These are phyloP conservation scores for Dendrocincla fuliginosa DNA, from an alignment of 2,797 vertebrate species.

Conservation along the genomic window DNA sequence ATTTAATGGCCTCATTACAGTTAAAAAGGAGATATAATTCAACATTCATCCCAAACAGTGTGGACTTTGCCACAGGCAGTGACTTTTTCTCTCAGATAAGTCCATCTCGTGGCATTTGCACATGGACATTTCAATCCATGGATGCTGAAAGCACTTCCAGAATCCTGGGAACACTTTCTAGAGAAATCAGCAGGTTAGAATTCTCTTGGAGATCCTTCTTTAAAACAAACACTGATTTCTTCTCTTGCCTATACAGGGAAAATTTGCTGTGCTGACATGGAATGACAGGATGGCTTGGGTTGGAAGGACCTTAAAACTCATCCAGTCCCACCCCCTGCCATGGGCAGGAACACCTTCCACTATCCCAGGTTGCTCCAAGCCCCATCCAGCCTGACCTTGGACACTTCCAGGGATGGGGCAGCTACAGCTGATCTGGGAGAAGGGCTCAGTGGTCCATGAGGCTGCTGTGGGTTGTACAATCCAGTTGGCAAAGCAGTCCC, in stretches of 20 bases:
- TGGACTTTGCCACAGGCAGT: background rate
- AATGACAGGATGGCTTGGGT: background rate
- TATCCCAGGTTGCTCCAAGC: rapidly evolving
- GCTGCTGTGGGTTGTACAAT: background rate
- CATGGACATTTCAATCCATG: background rate
- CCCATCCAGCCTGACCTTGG: rapidly evolving
- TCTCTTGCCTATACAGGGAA: background rate
- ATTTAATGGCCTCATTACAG: background rate
- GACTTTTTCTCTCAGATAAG: background rate
- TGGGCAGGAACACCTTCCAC: background rate
- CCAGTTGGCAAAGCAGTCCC: background rate
- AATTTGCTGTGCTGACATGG: background rate
- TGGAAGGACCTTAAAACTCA: background rate
- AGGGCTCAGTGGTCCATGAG: background rate
- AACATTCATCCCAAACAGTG: background rate
- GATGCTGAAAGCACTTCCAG: background rate
- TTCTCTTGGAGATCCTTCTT: background rate
- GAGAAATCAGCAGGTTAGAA: background rate
- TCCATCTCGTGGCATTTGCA: background rate
- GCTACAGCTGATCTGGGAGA: background rate
- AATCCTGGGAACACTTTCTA: background rate
- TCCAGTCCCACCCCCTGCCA: background rate
- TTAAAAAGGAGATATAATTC: background rate
- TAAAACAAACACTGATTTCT: background rate
- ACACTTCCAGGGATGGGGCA: background rate